Base-by-base conservation (phyloP, 2,888 invertebrate genomes). In the Eilema griseolum region DNA sequence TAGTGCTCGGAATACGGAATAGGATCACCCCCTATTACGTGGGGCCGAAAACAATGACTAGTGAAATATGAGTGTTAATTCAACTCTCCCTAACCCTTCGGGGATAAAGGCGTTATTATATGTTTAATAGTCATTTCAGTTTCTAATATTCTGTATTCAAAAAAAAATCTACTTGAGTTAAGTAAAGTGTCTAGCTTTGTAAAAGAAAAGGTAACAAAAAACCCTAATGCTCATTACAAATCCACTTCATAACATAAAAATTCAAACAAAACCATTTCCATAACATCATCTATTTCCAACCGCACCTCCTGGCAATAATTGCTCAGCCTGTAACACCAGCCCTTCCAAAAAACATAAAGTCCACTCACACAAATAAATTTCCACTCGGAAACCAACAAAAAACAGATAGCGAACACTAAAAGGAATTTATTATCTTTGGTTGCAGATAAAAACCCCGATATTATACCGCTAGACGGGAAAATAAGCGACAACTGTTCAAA, bases 381-480 rank as follows among this genome's bases (percentile, higher is more conserved):
- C 66, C 65, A 70, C 73, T 76, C 62, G 66, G 62, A 66, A 67
- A 73, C 70, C 64, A 63, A 71, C 70, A 80, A 73, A 77, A 74
- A 72, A 70, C 62, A 67, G 61, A 71, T 61, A 62, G n/a, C 4
- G 56, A 59, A 8, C 63, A 75, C 71, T 80, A 80, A 79, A 76
- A 62, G 66, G 20, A 74, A 78, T 78, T 73, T 78, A 76, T 71
- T 60, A 46, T 69, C 69, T 73, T 73, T 73, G 70, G 28, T 87
- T 88, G 5, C 92, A 94, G 95, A 95, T 73, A 95, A 95, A 88
- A 95, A 95, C 74, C 95, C 95, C 0, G 95, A 95, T 79, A 95
- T 95, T 72, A 95, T 95, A 77, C 95, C 95, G 0, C 77, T 95
- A 61, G 95, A 95, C 76, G 94, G 94, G 0, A 95, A 95, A 89